These are phyloP conservation scores for Ips typographus DNA, from an alignment of 1,140 invertebrate genomes.

Conservation along the genomic window DNA sequence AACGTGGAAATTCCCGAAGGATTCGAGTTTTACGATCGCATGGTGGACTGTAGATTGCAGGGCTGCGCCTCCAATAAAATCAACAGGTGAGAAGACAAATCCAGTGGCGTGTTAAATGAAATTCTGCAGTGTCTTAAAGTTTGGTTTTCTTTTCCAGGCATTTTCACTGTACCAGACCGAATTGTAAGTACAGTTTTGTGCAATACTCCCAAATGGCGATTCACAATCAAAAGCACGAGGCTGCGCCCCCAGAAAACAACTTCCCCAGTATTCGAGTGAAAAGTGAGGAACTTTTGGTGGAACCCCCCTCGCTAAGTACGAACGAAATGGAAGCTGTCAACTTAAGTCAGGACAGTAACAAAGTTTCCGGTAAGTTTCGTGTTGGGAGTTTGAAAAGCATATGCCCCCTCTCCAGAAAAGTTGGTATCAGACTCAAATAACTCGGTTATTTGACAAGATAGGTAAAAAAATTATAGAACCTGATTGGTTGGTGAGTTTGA, in stretches of 20 bases:
- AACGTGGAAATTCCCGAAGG: conserved; percentile 80
- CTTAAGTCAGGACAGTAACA: conserved; percentile 42
- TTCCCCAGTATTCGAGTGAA: conserved; percentile 32
- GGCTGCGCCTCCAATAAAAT: conserved; percentile 61
- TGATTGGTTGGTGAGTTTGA: too few relatives aligned
- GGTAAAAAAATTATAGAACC: too few relatives aligned
- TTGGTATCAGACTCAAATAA: too few relatives aligned
- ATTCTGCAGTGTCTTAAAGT: neutral
- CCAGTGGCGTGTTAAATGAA: neutral
- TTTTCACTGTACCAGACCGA: conserved; percentile 74
- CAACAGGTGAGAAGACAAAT: conserved; percentile 19
- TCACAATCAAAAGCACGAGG: conserved; percentile 67
- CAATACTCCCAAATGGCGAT: conserved; percentile 71
- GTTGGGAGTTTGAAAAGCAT: neutral
- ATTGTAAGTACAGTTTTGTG: conserved; percentile 76
- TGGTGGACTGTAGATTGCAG: conserved; percentile 71
- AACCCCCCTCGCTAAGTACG: conserved; percentile 10
- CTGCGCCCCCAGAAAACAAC: conserved; percentile 46
- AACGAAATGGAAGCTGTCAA: conserved; percentile 44
- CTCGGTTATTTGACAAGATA: too few relatives aligned
- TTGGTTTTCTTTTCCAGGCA: conserved; percentile 55
- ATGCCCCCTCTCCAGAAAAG: too few relatives aligned
- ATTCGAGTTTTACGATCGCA: conserved; percentile 79
- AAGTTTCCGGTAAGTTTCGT: conserved; percentile 47
- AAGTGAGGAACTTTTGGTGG: conserved; percentile 38